Base-by-base conservation (phyloP, 2,888 invertebrate species). In the Tenthredo distinguenda region DNA sequence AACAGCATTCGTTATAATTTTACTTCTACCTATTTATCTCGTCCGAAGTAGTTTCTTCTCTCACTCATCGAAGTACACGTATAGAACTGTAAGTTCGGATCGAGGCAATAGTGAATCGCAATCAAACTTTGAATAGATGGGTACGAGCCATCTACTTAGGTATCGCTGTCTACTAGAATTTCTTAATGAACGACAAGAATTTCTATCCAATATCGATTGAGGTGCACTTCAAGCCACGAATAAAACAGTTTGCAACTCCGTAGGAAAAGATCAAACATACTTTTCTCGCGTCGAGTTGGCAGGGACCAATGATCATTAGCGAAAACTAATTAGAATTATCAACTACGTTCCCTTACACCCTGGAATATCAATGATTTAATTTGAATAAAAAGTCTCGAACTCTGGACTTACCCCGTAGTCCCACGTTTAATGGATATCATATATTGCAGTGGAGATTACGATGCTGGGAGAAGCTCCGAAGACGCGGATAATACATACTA, bases 401-500 rank as follows among this genome's bases (percentile, higher is more conserved):
- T 50, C 34, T 37, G 37, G 10, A 43, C 18, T 55, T 18, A 10
- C 31, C 31, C 47, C 55, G 1, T 62, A 26, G 10, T 55, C 18
- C 55, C 21, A 5, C 31, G 18, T 34, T 55, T 77, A 34, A 55
- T 71, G 55, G 84, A 62, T 31, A 84, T 26, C 43, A 6, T 62
- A 6, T 62, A 84, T 26, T 84, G 84, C 76, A 84, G 77, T 43
- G 37, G 40, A 77, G 58, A 84, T 84, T 76, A 26, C 37, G 84
- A 84, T 72, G 77, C 62, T 58, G n/a, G 15, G 62, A 62, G 82
- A 26, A 21, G 82, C 43, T 62, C 37, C 58, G 74, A 82, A 79
- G 86, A 85, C 85, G 76, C 79, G 86, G 85, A 87, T 88, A 90
- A 91, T 90, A 90, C 90, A 91, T 90, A 90, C 88, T 87, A 87